phyloP scores from a whole-genome alignment of 2,797 vertebrate genomes.

The Gephyroberyx darwinii region DNA sequence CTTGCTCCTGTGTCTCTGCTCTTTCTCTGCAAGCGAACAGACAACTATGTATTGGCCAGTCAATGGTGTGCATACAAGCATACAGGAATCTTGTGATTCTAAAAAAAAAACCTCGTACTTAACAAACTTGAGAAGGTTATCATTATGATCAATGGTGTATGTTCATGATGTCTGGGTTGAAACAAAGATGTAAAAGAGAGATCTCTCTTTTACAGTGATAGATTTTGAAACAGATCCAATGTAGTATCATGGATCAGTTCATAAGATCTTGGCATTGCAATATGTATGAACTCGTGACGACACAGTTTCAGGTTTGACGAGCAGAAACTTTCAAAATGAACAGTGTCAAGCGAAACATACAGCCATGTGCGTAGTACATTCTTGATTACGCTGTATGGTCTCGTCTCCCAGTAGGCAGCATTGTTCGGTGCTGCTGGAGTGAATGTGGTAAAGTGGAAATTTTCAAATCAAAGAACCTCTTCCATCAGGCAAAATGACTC shows the following conservation, averaged over 20 bases:
- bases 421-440: background rate
- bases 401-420: background rate
- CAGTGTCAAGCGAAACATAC: background rate
- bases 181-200: background rate
- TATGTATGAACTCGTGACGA: background rate
- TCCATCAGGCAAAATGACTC: conserved; percentile 9
- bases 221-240: conserved; percentile 6
- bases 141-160: background rate
- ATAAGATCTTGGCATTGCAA: conserved; percentile 18
- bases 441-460: background rate
- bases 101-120: background rate
- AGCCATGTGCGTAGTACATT: background rate
- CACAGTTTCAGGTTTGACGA: background rate
- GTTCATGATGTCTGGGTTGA: background rate
- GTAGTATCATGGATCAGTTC: background rate
- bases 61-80: background rate
- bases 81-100: background rate
- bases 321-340: background rate
- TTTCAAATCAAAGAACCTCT: background rate
- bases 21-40: background rate
- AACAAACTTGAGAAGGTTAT: background rate
- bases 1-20: background rate
- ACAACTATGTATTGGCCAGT: background rate
- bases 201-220: background rate
- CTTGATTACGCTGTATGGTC: background rate